Percentiles rank a stretch among this genome's conserved stretches.
These are phyloP conservation scores for Salticus scenicus DNA, from an alignment of 2,888 invertebrate species.

Conservation along the genomic window DNA sequence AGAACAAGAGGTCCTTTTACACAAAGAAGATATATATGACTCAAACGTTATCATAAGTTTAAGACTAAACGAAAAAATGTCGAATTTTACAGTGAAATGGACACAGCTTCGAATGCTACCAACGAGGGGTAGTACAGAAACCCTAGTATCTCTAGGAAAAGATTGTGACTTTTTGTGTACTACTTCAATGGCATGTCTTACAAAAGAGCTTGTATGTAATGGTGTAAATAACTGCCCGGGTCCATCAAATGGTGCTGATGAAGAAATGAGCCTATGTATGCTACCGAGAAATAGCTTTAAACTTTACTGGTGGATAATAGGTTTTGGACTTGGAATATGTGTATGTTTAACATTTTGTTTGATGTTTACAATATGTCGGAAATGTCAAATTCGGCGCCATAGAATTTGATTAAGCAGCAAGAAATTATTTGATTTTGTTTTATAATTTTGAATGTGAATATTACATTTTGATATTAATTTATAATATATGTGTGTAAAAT, in stretches of 20 bases:
- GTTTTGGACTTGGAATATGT: conserved; percentile 59
- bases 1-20: conserved; percentile 48
- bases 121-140: conserved; percentile 55
- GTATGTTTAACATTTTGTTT: conserved; percentile 61
- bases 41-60: conserved; percentile 54
- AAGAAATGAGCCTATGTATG: conserved; percentile 53
- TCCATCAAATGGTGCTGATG: conserved; percentile 74
- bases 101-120: conserved; percentile 69
- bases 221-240: conserved; percentile 86
- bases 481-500: too few species aligned
- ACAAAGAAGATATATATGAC: conserved; percentile 53
- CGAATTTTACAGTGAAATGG: conserved; percentile 66
- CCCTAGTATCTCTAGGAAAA: conserved; percentile 66
- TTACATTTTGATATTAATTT: background rate
- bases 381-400: conserved; percentile 54
- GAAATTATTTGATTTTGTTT: background rate
- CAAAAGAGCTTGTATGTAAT: conserved; percentile 88
- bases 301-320: conserved; percentile 69
- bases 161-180: conserved; percentile 92
- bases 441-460: background rate
- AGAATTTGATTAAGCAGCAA: conserved; percentile 42
- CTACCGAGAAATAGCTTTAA: conserved; percentile 55
- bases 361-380: conserved; percentile 55
- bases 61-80: conserved; percentile 28
- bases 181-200: conserved; percentile 87